Base-by-base conservation (phyloP, 2,113 vertebrate genomes). In the Taurulus bubalis region DNA sequence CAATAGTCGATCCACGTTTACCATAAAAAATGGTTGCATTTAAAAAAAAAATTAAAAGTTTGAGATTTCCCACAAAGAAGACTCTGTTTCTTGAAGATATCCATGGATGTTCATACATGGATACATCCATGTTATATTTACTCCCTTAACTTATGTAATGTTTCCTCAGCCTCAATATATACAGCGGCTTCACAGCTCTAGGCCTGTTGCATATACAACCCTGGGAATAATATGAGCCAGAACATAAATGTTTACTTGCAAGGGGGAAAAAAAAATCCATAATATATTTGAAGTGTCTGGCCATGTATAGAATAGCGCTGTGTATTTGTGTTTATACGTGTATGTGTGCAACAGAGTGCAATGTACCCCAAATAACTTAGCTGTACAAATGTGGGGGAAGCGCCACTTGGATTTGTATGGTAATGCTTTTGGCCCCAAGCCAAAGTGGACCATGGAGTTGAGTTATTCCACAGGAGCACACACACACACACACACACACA, bases 331-430 rank as follows among this genome's bases (percentile, higher is more conserved):
- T 58, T n/a, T n/a, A n/a, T n/a, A n/a, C n/a, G 49, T 40, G 24
- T 10, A 32, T 34, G 22, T 59, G 32, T 59, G 32, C 55, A 56
- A 82, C 70, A 72, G 53, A 60, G 79, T 60, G 83, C 69, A 51
- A 22, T 79, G 51, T 45, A 65, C 30, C 68, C 85, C 74, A 75
- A 87, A 90, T 87, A 83, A 86, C 69, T 83, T 82, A 79, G 77
- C 74, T 47, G 69, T 79, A 55, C 11, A 72, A 81, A 80, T 77
- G 64, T 75, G 9, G 58, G 58, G 81, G 55, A 62, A 86, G 87
- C 53, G 79, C 85, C 81, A 38, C 73, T 83, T 82, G 87, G 87
- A 89, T 85, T 90, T 93, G 86, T 87, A 86, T 89, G 81, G 90
- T 86, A 91, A 93, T 90, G 77, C 79, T 86, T 86, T 81, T 87